Evolutionary conservation across 2,888 invertebrate species (phyloP), one percentile per base, ranked within the genome.

Genomic region (Tortricodes alternella): DNA sequence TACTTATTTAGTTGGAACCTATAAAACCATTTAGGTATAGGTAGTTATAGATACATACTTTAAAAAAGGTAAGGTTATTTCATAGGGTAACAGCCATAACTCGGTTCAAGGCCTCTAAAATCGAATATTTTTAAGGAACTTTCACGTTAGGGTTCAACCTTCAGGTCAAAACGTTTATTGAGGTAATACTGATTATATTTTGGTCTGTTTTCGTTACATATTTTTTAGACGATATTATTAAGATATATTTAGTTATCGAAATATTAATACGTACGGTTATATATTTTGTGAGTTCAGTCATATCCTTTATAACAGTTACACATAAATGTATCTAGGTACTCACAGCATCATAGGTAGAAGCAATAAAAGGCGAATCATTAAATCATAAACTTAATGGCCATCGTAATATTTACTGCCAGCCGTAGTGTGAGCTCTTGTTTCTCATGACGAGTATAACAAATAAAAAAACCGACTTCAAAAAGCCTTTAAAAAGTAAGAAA

Each of bases 361-460:
- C 11, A 37, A 16, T 48, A 48, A 37, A 13, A 3, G 37, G 27
- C 16, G 24, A 37, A 37, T 48, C 37, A 37, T 48, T 48, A 48
- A 37, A 24, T 37, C 46, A 48, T 48, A 37, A 48, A 48, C 35
- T 48, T 35, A 37, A 48, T 24, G 24, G 35, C 35, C 6, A 35
- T 24, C 23, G 29, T 48, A 48, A 37, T 37, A 37, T 48, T 48
- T 48, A 48, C 35, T 37, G 46, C 16, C 15, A 24, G 24, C 16
- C 34, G 6, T 11, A 9, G 21, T 46, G 32, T 29, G 9, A 21
- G 29, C 15, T n/a, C 21, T 13, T 21, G 18, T 46, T 46, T 13
- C 19, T 11, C n/a, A n/a, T n/a, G n/a, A n/a, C n/a, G n/a, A n/a
- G n/a, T n/a, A n/a, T n/a, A n/a, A n/a, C n/a, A n/a, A n/a, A n/a